Percentiles rank a stretch among this genome's conserved stretches.
phyloP scores from a whole-genome alignment of 2,888 invertebrate species.

The Lacanobia oleracea region DNA sequence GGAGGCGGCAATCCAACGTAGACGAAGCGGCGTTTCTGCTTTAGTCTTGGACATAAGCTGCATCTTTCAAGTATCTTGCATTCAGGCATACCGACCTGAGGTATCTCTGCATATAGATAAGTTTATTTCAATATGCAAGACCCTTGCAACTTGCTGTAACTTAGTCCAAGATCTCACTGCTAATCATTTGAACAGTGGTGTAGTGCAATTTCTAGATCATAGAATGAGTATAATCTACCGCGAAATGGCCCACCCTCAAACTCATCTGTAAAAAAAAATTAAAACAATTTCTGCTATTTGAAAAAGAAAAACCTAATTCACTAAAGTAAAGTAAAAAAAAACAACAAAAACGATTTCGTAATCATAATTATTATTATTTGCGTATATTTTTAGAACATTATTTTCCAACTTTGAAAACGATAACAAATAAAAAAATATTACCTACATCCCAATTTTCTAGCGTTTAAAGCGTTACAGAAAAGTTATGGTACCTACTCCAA shows the following conservation, averaged over 20 bases:
- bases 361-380: constrained; percentile 8
- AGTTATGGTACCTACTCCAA: too few relatives aligned
- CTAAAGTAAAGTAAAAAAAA: constrained; percentile 3
- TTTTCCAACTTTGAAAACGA: neutral
- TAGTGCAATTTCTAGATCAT: constrained; percentile 84
- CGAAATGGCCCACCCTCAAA: constrained; percentile 57
- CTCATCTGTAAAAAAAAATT: constrained; percentile 68
- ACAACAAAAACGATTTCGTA: neutral
- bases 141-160: neutral
- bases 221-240: constrained; percentile 79
- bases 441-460: neutral
- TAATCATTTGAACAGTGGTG: constrained; percentile 86
- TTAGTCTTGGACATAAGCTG: constrained; percentile 27
- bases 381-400: constrained; percentile 5
- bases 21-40: neutral
- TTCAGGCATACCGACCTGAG: neutral
- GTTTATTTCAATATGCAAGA: neutral
- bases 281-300: constrained; percentile 17
- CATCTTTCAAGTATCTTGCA: constrained; percentile 17
- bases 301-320: neutral
- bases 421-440: constrained; percentile 23
- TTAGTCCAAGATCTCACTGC: constrained; percentile 32
- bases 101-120: too few relatives aligned
- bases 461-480: neutral
- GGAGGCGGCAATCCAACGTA: neutral